Percentiles rank a stretch among this genome's conserved stretches.
These are phyloP conservation scores for Acestrorhynchus altus DNA, from an alignment of 2,797 vertebrate genomes.

Conservation along the genomic window DNA sequence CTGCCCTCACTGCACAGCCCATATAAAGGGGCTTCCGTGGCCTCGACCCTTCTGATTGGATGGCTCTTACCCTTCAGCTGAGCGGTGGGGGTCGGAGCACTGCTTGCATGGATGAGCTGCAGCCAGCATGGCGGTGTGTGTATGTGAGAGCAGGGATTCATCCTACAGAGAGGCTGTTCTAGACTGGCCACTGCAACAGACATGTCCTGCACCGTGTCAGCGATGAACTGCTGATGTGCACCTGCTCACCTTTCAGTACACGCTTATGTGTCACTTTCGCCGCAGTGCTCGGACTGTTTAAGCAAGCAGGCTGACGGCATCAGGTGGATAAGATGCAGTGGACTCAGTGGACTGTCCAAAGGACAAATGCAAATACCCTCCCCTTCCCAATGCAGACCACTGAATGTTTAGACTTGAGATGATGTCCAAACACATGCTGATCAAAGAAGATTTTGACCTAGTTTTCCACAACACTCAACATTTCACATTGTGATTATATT, in stretches of 20 bases:
- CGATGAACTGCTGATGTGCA: neutral
- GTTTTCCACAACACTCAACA: neutral
- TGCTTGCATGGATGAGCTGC: conserved; percentile 42
- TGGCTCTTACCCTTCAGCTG: conserved; percentile 40
- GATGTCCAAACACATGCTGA: neutral
- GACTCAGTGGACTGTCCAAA: conserved; percentile 5
- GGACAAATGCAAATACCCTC: conserved; percentile 37
- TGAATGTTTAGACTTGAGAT: neutral
- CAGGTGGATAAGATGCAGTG: conserved; percentile 7
- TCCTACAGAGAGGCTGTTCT: neutral
- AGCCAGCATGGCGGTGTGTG: conserved; percentile 35
- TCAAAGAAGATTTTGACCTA: conserved; percentile 1
- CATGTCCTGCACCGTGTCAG: neutral
- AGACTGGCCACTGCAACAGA: neutral
- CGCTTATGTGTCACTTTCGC: conserved; percentile 5
- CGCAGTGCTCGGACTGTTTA: conserved; percentile 36
- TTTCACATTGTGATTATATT: neutral
- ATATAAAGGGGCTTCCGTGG: conserved; percentile 59
- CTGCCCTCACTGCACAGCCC: conserved; percentile 43
- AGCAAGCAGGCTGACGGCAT: conserved; percentile 1
- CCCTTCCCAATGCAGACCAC: too few relatives aligned
- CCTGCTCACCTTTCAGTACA: conserved; percentile 21
- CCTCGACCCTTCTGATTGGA: conserved; percentile 51
- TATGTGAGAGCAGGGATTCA: conserved; percentile 21
- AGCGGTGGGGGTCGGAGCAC: conserved; percentile 40